Evolutionary conservation across 2,113 vertebrate genomes (phyloP).

Genomic region (Myrmecophaga tridactyla): DNA sequence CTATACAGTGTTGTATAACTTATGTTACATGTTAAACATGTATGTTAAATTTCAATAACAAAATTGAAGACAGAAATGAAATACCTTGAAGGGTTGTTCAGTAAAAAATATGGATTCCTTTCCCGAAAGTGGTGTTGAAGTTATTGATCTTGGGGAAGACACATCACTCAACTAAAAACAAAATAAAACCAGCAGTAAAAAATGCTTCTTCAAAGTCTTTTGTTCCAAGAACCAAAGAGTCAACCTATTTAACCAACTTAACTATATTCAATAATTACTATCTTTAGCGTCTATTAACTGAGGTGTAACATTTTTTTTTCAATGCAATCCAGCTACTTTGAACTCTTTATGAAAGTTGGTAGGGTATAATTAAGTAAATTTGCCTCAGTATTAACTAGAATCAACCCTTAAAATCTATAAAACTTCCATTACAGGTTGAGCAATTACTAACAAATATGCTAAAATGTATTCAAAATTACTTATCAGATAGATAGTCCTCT

Average conservation of each 20-base stretch:
- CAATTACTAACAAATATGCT: not conserved
- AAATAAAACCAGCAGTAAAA: conserved; percentile 14
- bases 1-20: not conserved
- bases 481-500: not conserved
- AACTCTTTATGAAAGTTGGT: not conserved
- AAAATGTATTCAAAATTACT: not conserved
- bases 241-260: not conserved
- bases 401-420: not conserved
- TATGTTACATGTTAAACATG: no score
- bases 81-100: conserved; percentile 85
- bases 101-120: conserved; percentile 85
- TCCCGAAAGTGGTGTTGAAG: conserved; percentile 86
- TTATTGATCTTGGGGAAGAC: conserved; percentile 83
- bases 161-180: conserved; percentile 82
- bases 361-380: not conserved
- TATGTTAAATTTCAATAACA: conserved; percentile 1
- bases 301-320: not conserved
- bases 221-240: not conserved
- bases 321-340: not conserved
- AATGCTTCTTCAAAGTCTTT: not conserved
- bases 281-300: not conserved
- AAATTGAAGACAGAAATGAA: not conserved
- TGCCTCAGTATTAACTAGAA: not conserved
- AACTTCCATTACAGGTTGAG: not conserved
- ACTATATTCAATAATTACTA: not conserved